These are phyloP conservation scores for Chunga burmeisteri DNA, from an alignment of 2,113 vertebrate genomes.

Conservation along the genomic window DNA sequence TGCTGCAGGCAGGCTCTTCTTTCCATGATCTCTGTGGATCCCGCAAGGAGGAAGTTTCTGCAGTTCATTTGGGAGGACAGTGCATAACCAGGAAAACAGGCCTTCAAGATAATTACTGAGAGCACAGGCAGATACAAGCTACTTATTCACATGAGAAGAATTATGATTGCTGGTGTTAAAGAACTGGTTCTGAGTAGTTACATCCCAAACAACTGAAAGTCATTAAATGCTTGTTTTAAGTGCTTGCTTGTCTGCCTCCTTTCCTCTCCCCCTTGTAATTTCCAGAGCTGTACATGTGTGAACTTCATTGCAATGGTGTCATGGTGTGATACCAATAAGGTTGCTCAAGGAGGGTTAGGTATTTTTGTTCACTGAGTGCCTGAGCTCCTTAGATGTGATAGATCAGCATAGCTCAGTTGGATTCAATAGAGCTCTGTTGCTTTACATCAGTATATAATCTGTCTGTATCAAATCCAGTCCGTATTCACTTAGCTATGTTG, in stretches of 20 bases:
- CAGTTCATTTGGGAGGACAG: background rate
- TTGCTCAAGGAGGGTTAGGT: fast-evolving
- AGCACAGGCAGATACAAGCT: background rate
- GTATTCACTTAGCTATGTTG: background rate
- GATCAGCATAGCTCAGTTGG: background rate
- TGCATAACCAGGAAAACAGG: background rate
- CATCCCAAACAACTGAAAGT: background rate
- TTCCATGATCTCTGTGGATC: background rate
- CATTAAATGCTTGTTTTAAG: background rate
- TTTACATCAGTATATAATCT: background rate
- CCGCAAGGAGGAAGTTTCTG: background rate
- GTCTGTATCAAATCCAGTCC: background rate
- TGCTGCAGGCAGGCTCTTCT: background rate
- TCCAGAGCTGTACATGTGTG: fast-evolving
- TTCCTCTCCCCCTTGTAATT: background rate
- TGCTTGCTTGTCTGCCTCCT: background rate
- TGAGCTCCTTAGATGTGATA: background rate
- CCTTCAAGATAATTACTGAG: background rate
- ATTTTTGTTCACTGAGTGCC: background rate
- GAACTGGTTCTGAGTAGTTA: background rate
- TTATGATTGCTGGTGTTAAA: background rate
- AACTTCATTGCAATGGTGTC: background rate
- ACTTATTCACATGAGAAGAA: background rate
- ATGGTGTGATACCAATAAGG: background rate
- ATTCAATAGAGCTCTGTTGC: background rate